phyloP scores from a whole-genome alignment of 2,113 vertebrate genomes.

The human region GRCh38 chr7:28598501-28599000 shows the following conservation, averaged over 20 bases:
- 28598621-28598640: constrained; percentile 57
- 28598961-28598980: not conserved
- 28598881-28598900: not conserved
- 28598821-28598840: not conserved
- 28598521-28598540: constrained; percentile 56
- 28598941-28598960: not conserved
- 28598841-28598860: constrained; percentile 1
- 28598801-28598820: not conserved
- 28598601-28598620: constrained; percentile 62
- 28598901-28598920: not conserved
- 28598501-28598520: constrained; percentile 56
- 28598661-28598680: not conserved
- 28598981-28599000: not conserved
- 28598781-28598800: not conserved
- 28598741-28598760: not conserved
- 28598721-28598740: constrained; percentile 4
- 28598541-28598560: constrained; percentile 40
- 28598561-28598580: not conserved
- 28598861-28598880: constrained; percentile 17
- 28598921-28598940: not conserved
- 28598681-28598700: constrained; percentile 53
- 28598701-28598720: constrained; percentile 5
- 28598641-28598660: constrained; percentile 35
- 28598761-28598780: not conserved
- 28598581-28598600: constrained; percentile 57